phyloP scores from a whole-genome alignment of 2,888 invertebrate genomes.

The Synergus umbraculus region DNA sequence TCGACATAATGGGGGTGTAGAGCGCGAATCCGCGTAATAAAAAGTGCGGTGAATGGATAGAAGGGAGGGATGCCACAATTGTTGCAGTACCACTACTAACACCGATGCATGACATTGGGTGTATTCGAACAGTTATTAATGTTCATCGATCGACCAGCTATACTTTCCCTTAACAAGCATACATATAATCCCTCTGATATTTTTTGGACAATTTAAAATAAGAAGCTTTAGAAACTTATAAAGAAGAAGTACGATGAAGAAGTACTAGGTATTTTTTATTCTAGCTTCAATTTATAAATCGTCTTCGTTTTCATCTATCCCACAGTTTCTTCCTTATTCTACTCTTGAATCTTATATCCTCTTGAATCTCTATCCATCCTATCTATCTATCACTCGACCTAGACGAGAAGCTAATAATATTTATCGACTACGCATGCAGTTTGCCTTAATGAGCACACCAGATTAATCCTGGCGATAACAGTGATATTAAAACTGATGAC shows the following conservation, averaged over 20 bases:
- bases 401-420: not conserved
- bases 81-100: conserved; percentile 29
- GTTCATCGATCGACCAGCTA: conserved; percentile 44
- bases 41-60: conserved; percentile 48
- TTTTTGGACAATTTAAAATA: too few species aligned
- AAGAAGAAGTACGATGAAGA: too few species aligned
- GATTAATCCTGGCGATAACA: not conserved
- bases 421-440: not conserved
- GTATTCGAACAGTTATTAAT: conserved; percentile 42
- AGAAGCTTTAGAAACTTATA: too few species aligned
- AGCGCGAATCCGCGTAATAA: conserved; percentile 48
- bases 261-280: too few species aligned
- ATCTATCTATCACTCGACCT: conserved; percentile 6
- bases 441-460: not conserved
- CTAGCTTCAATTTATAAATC: too few species aligned
- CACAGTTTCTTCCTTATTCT: too few species aligned
- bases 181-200: too few species aligned
- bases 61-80: conserved; percentile 41
- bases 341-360: not conserved
- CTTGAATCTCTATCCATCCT: not conserved
- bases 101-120: conserved; percentile 11
- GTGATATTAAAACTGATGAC: not conserved
- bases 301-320: too few species aligned
- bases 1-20: conserved; percentile 49
- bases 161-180: not conserved